These are phyloP conservation scores for Macropus fuliginosus DNA, from an alignment of 2,797 vertebrate genomes.

Conservation along the genomic window DNA sequence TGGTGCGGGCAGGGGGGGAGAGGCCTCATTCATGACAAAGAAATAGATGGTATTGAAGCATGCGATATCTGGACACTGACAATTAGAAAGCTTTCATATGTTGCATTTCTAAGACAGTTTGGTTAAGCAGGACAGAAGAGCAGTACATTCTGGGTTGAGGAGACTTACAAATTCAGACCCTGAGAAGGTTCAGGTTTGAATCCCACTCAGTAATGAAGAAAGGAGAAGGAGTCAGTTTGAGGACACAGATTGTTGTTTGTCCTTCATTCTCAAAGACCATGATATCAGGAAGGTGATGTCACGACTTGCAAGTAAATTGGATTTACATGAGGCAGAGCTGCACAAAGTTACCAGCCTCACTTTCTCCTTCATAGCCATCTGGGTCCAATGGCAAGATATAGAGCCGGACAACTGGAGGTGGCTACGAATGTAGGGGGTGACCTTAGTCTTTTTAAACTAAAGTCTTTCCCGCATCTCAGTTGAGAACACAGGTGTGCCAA, in stretches of 20 bases:
- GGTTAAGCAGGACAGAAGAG: not conserved
- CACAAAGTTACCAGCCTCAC: not conserved
- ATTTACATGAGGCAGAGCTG: not conserved
- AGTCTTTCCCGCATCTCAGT: not conserved
- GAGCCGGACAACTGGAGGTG: not conserved
- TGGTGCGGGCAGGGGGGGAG: no score
- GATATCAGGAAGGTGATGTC: not conserved
- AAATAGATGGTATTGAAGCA: not conserved
- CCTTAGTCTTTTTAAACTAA: not conserved
- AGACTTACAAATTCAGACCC: not conserved
- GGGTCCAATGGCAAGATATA: not conserved
- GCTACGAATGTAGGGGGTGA: not conserved
- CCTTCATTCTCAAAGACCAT: not conserved
- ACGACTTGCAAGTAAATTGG: not conserved
- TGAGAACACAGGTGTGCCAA: not conserved
- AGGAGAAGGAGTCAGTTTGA: not conserved
- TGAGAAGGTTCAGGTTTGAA: not conserved
- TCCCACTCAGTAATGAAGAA: not conserved
- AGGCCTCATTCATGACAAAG: not conserved
- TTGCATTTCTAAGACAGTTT: not conserved
- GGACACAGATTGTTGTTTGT: not conserved
- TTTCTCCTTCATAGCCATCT: not conserved
- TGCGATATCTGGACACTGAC: not conserved
- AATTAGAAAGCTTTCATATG: not conserved
- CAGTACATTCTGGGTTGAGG: not conserved